Evolutionary conservation across 1,140 invertebrate genomes (phyloP).

Genomic region (Geopemphigus sp.): DNA sequence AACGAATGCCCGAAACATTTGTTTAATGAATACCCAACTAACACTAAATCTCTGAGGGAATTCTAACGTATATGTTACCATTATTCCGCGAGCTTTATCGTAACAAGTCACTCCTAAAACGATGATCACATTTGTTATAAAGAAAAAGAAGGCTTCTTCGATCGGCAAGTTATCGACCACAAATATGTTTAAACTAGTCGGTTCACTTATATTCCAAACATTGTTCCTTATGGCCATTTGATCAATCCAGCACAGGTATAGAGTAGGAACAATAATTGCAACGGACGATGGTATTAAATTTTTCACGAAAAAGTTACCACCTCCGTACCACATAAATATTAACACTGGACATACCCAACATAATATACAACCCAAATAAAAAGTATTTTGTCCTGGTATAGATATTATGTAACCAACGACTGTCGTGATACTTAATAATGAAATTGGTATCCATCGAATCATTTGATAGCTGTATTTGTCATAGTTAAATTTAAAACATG

Average conservation of each 20-base stretch:
- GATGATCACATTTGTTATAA: not conserved
- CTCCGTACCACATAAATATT: slow-evolving; percentile 14
- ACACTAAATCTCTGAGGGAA: not conserved
- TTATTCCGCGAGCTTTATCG: slow-evolving; percentile 22
- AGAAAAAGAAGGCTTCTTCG: slow-evolving; percentile 12
- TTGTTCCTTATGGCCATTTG: not conserved
- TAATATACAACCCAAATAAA: slow-evolving; percentile 12
- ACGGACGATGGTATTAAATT: not conserved
- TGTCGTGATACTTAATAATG: not conserved
- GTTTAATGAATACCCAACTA: not conserved
- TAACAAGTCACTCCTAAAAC: not conserved
- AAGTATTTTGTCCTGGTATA: not conserved
- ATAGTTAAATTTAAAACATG: slow-evolving; percentile 22
- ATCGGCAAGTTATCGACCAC: not conserved
- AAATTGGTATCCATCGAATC: slow-evolving; percentile 29
- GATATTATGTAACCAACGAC: not conserved
- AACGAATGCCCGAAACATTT: not conserved
- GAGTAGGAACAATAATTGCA: not conserved
- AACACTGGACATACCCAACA: slow-evolving; percentile 8
- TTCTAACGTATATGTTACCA: not conserved
- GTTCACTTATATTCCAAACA: not conserved
- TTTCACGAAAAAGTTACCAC: slow-evolving; percentile 4
- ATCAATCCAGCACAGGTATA: slow-evolving; percentile 19
- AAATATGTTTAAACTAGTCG: not conserved
- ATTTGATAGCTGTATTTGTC: slow-evolving; percentile 5